Conservation (phyloP, 1,140 invertebrate species). For the Ruditapes philippinarum region DNA sequence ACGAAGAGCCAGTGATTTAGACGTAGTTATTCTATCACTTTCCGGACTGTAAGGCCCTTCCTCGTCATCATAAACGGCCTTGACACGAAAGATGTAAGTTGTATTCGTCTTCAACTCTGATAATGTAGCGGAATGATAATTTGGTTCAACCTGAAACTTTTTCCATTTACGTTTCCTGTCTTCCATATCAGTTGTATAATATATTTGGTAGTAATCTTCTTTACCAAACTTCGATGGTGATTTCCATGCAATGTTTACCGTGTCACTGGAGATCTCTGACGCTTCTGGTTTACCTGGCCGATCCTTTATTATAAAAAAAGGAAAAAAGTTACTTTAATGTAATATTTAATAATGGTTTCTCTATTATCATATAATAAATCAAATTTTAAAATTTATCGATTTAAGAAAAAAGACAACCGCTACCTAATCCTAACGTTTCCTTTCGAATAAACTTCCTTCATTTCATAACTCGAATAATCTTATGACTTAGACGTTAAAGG, state of each 20-base stretch:
- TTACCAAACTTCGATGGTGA: background rate
- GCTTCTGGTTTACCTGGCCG: background rate
- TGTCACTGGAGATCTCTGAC: background rate
- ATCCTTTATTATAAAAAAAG: too few species aligned
- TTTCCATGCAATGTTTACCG: background rate
- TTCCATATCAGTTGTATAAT: background rate
- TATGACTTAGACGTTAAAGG: too few species aligned
- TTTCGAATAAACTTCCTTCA: too few species aligned
- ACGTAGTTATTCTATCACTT: background rate
- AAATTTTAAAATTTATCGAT: too few species aligned
- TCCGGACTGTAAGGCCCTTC: background rate
- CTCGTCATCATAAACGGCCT: background rate
- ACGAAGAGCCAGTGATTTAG: background rate
- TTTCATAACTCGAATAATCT: too few species aligned
- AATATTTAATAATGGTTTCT: too few species aligned
- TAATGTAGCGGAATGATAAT: background rate
- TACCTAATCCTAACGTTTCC: too few species aligned
- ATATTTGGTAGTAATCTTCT: background rate
- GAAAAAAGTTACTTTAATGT: too few species aligned
- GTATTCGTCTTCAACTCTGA: slow-evolving; percentile 15
- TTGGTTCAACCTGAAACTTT: background rate
- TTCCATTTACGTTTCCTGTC: background rate
- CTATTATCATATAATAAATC: too few species aligned
- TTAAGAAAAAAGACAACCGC: too few species aligned
- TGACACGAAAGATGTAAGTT: background rate